Conservation (phyloP, 2,113 vertebrate species). For the Cyanocitta stelleri region DNA sequence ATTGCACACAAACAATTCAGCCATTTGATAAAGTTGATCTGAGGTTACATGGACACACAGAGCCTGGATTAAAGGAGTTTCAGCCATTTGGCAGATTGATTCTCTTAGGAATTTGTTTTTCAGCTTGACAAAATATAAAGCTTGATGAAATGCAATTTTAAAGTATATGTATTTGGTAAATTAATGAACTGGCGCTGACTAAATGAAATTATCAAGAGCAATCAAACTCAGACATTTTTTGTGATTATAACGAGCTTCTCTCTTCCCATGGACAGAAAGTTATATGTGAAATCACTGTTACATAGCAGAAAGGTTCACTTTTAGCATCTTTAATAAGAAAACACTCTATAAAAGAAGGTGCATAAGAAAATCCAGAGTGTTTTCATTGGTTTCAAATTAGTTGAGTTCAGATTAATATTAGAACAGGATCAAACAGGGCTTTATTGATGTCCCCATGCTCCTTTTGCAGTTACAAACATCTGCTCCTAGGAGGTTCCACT, state of each 20-base stretch:
- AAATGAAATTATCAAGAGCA: constrained; percentile 53
- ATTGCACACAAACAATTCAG: not conserved
- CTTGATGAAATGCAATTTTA: constrained; percentile 30
- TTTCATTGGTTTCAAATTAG: not conserved
- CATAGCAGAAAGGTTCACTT: not conserved
- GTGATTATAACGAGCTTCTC: constrained; percentile 39
- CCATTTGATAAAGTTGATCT: not conserved
- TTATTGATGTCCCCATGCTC: not conserved
- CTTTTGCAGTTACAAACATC: not conserved
- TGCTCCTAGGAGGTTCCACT: not conserved
- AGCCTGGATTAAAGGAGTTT: not conserved
- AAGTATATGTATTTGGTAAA: constrained; percentile 41
- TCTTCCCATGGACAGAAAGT: constrained; percentile 1
- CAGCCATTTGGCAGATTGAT: not conserved
- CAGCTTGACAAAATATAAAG: constrained; percentile 20
- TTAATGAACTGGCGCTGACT: constrained; percentile 42
- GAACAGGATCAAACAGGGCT: not conserved
- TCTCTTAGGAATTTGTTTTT: not conserved
- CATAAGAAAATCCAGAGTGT: not conserved
- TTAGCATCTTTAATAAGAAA: not conserved
- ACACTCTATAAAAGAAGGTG: not conserved
- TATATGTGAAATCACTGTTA: constrained; percentile 14
- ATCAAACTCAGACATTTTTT: constrained; percentile 27
- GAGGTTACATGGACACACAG: not conserved
- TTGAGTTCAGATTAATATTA: not conserved